Evolutionary conservation across 2,797 vertebrate species (phyloP).

Genomic region (Brachyalestes nurse): DNA sequence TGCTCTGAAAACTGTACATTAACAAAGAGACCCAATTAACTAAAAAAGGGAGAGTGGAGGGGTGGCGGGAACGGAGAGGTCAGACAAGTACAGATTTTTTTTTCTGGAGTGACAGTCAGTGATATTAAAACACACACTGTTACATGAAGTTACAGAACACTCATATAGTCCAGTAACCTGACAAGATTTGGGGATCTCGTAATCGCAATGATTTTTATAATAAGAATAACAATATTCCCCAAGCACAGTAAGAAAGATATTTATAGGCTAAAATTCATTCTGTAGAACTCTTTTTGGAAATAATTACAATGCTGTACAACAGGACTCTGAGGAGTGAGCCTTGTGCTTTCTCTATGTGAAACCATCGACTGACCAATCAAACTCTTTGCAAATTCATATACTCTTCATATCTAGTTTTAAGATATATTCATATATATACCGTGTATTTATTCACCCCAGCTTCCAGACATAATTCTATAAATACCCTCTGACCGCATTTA

Average conservation of each 20-base stretch:
- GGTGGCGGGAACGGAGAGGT: conserved; percentile 49
- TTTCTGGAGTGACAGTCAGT: conserved; percentile 71
- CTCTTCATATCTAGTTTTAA: conserved; percentile 40
- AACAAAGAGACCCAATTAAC: conserved; percentile 80
- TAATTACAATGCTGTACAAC: conserved; percentile 95
- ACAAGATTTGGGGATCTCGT: conserved; percentile 67
- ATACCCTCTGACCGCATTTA: conserved; percentile 4
- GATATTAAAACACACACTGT: conserved; percentile 84
- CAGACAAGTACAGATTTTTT: conserved; percentile 74
- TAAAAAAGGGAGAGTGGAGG: conserved; percentile 70
- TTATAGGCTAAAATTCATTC: conserved; percentile 92
- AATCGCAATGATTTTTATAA: conserved; percentile 74
- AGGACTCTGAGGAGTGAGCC: conserved; percentile 79
- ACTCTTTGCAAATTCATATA: conserved; percentile 47
- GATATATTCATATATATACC: conserved; percentile 39
- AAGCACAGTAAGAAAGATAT: conserved; percentile 93
- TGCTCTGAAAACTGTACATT: conserved; percentile 98
- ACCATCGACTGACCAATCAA: conserved; percentile 63
- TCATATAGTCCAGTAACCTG: conserved; percentile 78
- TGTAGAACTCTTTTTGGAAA: conserved; percentile 86
- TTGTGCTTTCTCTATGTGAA: conserved; percentile 89
- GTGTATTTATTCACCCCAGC: conserved; percentile 60
- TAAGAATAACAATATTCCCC: conserved; percentile 81
- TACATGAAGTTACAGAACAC: conserved; percentile 84
- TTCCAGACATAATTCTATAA: conserved; percentile 40